phyloP scores from a whole-genome alignment of 2,113 vertebrate species.

The Illadopsis cleaveri region DNA sequence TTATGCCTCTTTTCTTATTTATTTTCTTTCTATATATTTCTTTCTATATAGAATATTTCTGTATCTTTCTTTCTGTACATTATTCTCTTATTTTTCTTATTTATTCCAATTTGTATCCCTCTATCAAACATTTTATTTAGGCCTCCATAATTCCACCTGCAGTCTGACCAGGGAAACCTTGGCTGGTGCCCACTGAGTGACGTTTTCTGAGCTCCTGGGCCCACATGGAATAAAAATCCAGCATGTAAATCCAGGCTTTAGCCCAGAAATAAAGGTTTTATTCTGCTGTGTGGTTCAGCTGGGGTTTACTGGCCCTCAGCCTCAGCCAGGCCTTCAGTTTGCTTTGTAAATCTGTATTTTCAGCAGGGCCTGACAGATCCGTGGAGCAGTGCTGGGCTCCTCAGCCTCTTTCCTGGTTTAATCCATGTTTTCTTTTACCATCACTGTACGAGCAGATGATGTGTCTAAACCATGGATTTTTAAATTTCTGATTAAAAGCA shows the following conservation, averaged over 20 bases:
- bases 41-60: not conserved
- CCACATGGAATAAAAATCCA: not conserved
- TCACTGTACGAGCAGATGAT: accelerated
- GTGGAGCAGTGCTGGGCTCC: not conserved
- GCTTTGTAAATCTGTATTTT: not conserved
- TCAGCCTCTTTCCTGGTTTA: accelerated
- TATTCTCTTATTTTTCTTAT: accelerated
- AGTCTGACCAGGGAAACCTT: not conserved
- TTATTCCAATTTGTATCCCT: not conserved
- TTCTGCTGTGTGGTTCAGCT: not conserved
- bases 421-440: accelerated
- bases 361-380: not conserved
- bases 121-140: accelerated
- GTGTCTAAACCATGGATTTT: accelerated
- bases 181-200: accelerated
- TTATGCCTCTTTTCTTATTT: not conserved
- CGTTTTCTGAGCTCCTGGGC: not conserved
- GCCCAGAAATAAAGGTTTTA: not conserved
- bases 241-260: not conserved
- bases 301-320: not conserved
- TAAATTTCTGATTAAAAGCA: not conserved
- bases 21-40: not conserved
- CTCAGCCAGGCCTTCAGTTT: not conserved
- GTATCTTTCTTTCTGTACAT: not conserved
- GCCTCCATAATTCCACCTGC: not conserved